Percentiles rank a stretch among this genome's conserved stretches.
Conservation (phyloP, 2,888 invertebrate species). For the Cheiracanthium punctorium region DNA sequence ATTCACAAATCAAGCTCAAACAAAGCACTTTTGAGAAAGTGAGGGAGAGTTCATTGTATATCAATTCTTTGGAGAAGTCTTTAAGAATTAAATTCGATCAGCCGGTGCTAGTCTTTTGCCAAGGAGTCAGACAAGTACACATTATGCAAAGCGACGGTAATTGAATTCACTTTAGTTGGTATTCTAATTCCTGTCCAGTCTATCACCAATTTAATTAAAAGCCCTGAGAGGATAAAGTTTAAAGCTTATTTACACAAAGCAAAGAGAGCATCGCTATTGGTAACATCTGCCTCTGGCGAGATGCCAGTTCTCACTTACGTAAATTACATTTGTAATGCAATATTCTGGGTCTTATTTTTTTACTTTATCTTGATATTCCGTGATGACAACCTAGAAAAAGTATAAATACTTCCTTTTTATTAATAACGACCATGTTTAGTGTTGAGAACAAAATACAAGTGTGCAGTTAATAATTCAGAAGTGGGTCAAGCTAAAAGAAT, state of each 20-base stretch:
- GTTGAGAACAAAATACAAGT: no score
- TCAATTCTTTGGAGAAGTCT: background rate
- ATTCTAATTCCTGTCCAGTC: slow-evolving; percentile 10
- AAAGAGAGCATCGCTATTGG: background rate
- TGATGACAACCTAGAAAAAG: no score
- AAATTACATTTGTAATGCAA: slow-evolving; percentile 45
- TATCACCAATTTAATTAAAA: slow-evolving; percentile 12
- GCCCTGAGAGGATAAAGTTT: background rate
- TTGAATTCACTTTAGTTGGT: background rate
- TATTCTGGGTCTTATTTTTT: background rate
- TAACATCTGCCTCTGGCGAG: slow-evolving; percentile 26
- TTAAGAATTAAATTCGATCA: background rate
- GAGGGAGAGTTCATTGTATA: background rate
- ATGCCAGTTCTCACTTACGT: slow-evolving; percentile 42
- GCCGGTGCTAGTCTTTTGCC: background rate
- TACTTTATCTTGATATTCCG: no score
- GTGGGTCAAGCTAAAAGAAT: no score
- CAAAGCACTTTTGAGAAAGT: no score
- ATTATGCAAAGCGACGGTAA: background rate
- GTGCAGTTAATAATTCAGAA: no score
- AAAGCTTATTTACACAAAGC: slow-evolving; percentile 10
- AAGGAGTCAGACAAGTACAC: background rate
- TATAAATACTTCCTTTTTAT: no score
- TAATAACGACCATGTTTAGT: no score
- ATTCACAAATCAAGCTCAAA: no score